These are phyloP conservation scores for Chrysolina americana DNA, from an alignment of 2,888 invertebrate genomes.

Conservation along the genomic window DNA sequence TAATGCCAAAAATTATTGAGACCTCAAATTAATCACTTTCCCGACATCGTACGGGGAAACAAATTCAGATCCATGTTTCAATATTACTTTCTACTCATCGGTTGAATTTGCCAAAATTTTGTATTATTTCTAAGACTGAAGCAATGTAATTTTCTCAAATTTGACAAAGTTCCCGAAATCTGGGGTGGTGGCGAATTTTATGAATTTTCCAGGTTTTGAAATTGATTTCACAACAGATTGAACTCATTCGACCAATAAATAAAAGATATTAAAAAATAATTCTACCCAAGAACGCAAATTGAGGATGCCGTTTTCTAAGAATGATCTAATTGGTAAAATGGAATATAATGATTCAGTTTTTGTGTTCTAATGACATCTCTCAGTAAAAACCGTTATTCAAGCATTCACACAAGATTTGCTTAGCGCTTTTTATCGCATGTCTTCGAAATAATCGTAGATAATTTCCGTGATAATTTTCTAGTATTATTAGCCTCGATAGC, in stretches of 20 bases:
- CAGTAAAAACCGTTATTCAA: constrained; percentile 15
- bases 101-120: too few relatives aligned
- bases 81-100: too few relatives aligned
- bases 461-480: constrained; percentile 40
- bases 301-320: background rate
- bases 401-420: background rate
- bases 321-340: background rate
- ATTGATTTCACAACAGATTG: background rate
- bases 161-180: too few relatives aligned
- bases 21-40: too few relatives aligned
- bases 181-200: too few relatives aligned
- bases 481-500: constrained; percentile 28
- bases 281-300: background rate
- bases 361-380: background rate
- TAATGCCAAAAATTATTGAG: too few relatives aligned
- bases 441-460: constrained; percentile 12
- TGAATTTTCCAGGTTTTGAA: background rate
- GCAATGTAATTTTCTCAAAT: too few relatives aligned
- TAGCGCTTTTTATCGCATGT: background rate
- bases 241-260: background rate
- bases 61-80: too few relatives aligned
- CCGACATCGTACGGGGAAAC: too few relatives aligned
- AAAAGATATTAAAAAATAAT: background rate
- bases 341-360: constrained; percentile 1
- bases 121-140: too few relatives aligned